Base-by-base conservation (phyloP, 2,113 vertebrate genomes). In the Etheostoma spectabile region DNA sequence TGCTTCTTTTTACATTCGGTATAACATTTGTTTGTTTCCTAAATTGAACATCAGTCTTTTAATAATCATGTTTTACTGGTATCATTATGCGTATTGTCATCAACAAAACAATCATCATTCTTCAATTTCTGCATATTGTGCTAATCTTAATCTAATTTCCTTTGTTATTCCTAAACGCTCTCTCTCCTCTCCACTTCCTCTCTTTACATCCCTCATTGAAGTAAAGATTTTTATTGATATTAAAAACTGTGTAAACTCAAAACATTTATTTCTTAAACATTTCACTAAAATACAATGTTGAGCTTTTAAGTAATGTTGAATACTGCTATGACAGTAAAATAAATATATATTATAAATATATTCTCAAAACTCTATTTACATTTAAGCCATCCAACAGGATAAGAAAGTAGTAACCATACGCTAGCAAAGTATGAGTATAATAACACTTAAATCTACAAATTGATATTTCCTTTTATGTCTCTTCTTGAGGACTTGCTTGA, bases 401-500 rank as follows among this genome's bases (percentile, higher is more conserved):
- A 1, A 78, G 76, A 63, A 60, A 57, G 66, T 38, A 61, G 45
- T 67, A 56, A 84, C 63, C 48, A 64, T 51, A 75, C 62, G 33
- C 46, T 66, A 68, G 51, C 6, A 30, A 79, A 62, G 10, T 80
- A 48, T 66, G 66, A 38, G 30, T 30, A 59, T 33, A 69, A 55
- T 45, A 49, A 57, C 2, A 10, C 77, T 64, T 82, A 53, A 81
- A 79, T 87, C 53, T 84, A 73, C 13, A 74, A 35, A 22, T 46
- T 30, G 0, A 3, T 3, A 22, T 79, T 67, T 74, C 8, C 27
- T 19, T 76, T 67, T 91, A 93, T 45, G 84, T 77, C 0, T 95
- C 94, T 10, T 95, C 95, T 81, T 94, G 93, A 81, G 92, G 92
- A 80, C 91, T 94, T 15, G 81, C 60, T 77, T 92, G 91, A 68